Percentiles rank a stretch among this genome's conserved stretches.
These are phyloP conservation scores for Tamias sibiricus DNA, from an alignment of 2,113 vertebrate species.

Conservation along the genomic window DNA sequence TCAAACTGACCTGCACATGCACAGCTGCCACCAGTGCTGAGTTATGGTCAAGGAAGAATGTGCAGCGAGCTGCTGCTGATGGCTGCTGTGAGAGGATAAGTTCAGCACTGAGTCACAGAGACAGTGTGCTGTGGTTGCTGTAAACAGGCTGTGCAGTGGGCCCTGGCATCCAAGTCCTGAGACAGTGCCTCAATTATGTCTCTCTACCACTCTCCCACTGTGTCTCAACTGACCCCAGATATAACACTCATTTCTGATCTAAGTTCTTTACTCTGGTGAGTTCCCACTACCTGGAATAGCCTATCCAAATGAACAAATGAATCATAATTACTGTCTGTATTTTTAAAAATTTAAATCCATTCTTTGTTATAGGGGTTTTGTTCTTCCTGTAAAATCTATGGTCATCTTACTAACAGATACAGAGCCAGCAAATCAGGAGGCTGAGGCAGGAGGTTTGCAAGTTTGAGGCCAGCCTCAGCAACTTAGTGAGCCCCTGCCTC, in stretches of 20 bases:
- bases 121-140: not conserved
- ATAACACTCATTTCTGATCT: not conserved
- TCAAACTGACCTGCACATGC: fast-evolving
- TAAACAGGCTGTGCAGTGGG: not conserved
- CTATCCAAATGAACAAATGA: not conserved
- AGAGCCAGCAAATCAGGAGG: too few species aligned
- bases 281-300: not conserved
- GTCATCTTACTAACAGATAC: not conserved
- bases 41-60: not conserved
- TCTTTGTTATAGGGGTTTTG: constrained; percentile 37
- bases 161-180: not conserved
- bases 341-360: not conserved
- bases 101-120: not conserved
- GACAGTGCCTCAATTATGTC: not conserved
- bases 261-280: not conserved
- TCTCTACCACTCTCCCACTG: not conserved
- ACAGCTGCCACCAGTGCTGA: not conserved
- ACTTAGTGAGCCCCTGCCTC: too few species aligned
- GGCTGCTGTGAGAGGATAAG: not conserved
- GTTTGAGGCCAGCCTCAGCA: too few species aligned
- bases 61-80: not conserved
- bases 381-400: constrained; percentile 14
- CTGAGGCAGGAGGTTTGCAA: too few species aligned
- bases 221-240: not conserved
- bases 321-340: not conserved